phyloP scores from a whole-genome alignment of 2,888 invertebrate genomes.

The Cetonia aurata region DNA sequence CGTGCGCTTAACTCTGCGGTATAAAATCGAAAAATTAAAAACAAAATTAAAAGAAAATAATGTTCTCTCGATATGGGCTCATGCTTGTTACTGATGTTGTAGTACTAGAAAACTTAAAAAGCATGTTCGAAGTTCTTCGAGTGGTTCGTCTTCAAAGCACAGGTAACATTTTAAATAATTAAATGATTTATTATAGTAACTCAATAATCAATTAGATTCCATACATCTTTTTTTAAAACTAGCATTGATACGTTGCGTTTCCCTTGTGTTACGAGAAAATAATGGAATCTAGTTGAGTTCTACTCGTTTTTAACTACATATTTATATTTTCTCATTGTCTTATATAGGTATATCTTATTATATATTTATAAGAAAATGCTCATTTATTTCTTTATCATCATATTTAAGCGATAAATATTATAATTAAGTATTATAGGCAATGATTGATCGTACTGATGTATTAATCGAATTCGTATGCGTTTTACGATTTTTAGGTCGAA shows the following conservation, averaged over 20 bases:
- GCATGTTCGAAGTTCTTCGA: slow-evolving; percentile 65
- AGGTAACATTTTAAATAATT: slow-evolving; percentile 59
- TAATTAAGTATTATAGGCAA: slow-evolving; percentile 29
- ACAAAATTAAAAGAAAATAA: slow-evolving; percentile 21
- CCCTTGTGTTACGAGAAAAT: too few relatives aligned
- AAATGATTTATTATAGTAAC: slow-evolving; percentile 29
- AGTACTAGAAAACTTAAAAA: slow-evolving; percentile 67
- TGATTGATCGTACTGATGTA: slow-evolving; percentile 24
- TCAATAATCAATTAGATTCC: slow-evolving; percentile 22
- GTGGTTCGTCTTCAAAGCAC: slow-evolving; percentile 64
- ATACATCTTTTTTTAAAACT: not conserved
- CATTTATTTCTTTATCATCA: not conserved
- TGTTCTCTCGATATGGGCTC: slow-evolving; percentile 48
- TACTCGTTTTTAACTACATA: too few relatives aligned
- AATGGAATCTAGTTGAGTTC: too few relatives aligned
- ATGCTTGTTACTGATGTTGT: slow-evolving; percentile 60
- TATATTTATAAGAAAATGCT: not conserved
- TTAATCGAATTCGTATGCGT: slow-evolving; percentile 39
- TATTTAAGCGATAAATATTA: slow-evolving; percentile 8
- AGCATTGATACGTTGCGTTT: not conserved
- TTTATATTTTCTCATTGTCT: too few relatives aligned
- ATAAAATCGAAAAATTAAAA: slow-evolving; percentile 28
- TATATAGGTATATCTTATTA: too few relatives aligned
- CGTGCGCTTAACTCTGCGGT: slow-evolving; percentile 39
- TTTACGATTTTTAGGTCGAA: slow-evolving; percentile 60